Evolutionary conservation across 2,797 vertebrate genomes (phyloP), one percentile per base, ranked within the genome.

Genomic region (Chromis chromis): DNA sequence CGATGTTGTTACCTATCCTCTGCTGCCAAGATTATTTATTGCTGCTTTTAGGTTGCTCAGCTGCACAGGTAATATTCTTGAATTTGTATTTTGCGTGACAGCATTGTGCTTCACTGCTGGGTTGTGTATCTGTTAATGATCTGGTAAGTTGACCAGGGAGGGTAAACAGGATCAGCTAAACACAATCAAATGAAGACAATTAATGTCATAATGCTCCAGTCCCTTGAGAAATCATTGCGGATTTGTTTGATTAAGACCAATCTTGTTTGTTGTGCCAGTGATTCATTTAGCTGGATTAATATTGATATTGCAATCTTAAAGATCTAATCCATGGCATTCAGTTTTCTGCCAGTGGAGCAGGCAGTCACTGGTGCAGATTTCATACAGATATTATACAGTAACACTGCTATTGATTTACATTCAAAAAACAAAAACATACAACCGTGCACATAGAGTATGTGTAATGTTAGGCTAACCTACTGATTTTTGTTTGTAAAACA

Each of bases 151-250:
- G 80, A 70, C 73, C 52, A 52, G 31, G 31, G 61, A 74, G 53
- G 71, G 79, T 83, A 76, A 81, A 87, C 70, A 82, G 33, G 69
- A 74, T 73, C 65, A 48, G 33, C 84, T 69, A 69, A 74, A 84
- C 68, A 74, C 72, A 86, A 84, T 84, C 78, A 85, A 68, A 86
- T 75, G 21, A 78, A 87, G 76, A 87, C 73, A 73, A 81, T 89
- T 91, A 86, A 82, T 77, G 65, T 65, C 70, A 73, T 83, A 81
- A 76, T 70, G 55, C 48, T 12, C 1, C 0, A 5, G 66, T 85
- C 82, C 79, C 79, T 17, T 19, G 77, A 84, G 84, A 89, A 89
- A 89, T 89, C 76, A 80, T 7, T 25, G 53, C 31, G 46, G 48
- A 78, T 84, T 77, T 63, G 72, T 75, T 61, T 69, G 53, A 71